Percentiles rank a stretch among this genome's conserved stretches.
Evolutionary conservation across 2,113 vertebrate genomes (phyloP).

Genomic region (Cromileptes altivelis): DNA sequence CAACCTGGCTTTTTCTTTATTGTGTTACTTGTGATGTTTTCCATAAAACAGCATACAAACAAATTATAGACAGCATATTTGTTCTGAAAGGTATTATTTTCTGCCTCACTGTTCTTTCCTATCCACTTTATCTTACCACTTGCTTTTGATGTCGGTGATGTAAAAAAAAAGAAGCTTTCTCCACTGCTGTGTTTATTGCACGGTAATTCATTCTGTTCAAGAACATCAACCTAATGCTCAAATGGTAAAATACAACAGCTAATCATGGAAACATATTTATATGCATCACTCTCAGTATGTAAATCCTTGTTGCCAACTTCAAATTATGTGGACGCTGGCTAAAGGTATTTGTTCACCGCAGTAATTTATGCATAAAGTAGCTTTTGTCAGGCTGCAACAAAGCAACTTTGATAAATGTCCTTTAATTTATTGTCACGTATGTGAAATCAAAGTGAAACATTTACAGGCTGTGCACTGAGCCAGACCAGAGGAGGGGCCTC

Average conservation of each 20-base stretch:
- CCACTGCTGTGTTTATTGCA: conserved; percentile 1
- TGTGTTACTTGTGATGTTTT: conserved; percentile 9
- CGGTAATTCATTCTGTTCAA: conserved; percentile 20
- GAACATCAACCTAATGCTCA: conserved; percentile 30
- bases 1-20: conserved; percentile 1
- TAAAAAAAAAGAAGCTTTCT: not conserved
- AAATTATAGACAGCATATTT: not conserved
- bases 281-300: conserved; percentile 84
- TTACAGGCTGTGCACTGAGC: conserved; percentile 92
- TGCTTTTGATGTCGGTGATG: conserved; percentile 6
- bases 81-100: not conserved
- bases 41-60: conserved; percentile 8
- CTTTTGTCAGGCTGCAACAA: conserved; percentile 90
- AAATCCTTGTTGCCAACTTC: conserved; percentile 90
- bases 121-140: conserved; percentile 18
- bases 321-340: conserved; percentile 87
- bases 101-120: not conserved
- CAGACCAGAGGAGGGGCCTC: conserved; percentile 86
- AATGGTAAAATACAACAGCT: conserved; percentile 57
- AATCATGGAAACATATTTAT: conserved; percentile 44
- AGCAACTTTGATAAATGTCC: conserved; percentile 93
- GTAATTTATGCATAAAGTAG: conserved; percentile 96
- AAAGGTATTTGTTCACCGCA: conserved; percentile 91
- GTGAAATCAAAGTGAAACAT: conserved; percentile 96
- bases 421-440: conserved; percentile 98